Base-by-base conservation (phyloP, 2,797 vertebrate species). In the Cephalopachus bancanus region DNA sequence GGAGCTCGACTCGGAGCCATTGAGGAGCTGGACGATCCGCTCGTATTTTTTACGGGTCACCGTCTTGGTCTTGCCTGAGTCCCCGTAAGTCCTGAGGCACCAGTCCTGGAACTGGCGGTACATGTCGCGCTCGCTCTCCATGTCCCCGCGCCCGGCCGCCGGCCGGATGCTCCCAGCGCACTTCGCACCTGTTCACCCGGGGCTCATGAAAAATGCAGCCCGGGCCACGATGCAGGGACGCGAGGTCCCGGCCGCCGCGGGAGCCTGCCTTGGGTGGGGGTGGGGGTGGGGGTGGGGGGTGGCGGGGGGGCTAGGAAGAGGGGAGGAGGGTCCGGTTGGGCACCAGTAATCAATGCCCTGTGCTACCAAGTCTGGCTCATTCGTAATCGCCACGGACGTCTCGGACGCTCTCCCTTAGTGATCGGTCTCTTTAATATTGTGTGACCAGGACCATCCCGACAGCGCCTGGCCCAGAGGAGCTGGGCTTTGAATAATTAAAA, bases 41-140 rank as follows among this genome's bases (percentile, higher is more conserved):
- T 99, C 99, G 98, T 99, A 99, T 99, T 99, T 99, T 97, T 99
- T 99, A 94, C 99, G 99, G 98, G 99, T 99, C 98, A 99, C 99
- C 94, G 99, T 99, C 98, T 99, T 99, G 98, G 99, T 99, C 98
- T 99, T 99, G 95, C 99, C 99, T 7, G 99, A 99, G 98, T 99
- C 99, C 98, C 99, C 99, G 97, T 99, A 99, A 98, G 99, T 99
- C 98, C 99, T 98, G 98, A 99, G 99, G 97, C 99, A 99, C 99
- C 99, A 99, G 98, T 99, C 99, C 97, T 99, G 99, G 98, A 99
- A 99, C 98, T 99, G 99, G 97, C 99, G 98, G 98, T 99, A 99
- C 99, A 99, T 99, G 98, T 99, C 99, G 98, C 99, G 99, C 97
- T 99, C 99, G 98, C 98, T 98, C 98, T 99, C 99, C 99, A 99